These are phyloP conservation scores for Rhimphoctona megacephalus DNA, from an alignment of 2,888 invertebrate species.

Conservation along the genomic window DNA sequence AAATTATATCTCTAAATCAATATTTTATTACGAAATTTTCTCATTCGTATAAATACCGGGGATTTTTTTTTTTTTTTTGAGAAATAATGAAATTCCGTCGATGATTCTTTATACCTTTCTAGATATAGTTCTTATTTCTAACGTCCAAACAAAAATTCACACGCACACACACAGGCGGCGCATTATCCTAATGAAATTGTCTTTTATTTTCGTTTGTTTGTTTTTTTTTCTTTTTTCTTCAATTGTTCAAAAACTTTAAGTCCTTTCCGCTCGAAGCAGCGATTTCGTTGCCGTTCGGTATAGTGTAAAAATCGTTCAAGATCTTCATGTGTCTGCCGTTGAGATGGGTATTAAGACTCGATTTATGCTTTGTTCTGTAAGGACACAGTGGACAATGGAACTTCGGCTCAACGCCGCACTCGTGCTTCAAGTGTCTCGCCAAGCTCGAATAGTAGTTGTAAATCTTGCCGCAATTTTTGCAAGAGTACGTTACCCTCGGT, in stretches of 20 bases:
- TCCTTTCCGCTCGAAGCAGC: constrained; percentile 53
- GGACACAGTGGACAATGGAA: constrained; percentile 85
- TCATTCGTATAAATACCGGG: constrained; percentile 24
- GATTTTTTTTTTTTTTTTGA: constrained; percentile 14
- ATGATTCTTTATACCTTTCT: not conserved
- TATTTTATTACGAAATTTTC: constrained; percentile 60
- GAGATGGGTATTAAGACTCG: constrained; percentile 82
- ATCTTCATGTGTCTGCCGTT: constrained; percentile 82
- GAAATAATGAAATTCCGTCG: not conserved
- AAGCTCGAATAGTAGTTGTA: constrained; percentile 84
- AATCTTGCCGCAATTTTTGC: constrained; percentile 85
- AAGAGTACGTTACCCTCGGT: constrained; percentile 79
- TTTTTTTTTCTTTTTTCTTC: constrained; percentile 16
- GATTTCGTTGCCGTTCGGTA: constrained; percentile 74
- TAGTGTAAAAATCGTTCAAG: constrained; percentile 75
- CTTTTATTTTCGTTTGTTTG: not conserved
- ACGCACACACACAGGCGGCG: constrained; percentile 23
- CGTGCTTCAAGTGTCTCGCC: constrained; percentile 85
- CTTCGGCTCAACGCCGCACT: constrained; percentile 86
- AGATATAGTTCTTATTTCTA: not conserved
- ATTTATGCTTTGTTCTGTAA: constrained; percentile 82
- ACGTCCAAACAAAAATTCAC: constrained; percentile 5
- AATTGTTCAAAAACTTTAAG: constrained; percentile 52
- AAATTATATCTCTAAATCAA: constrained; percentile 49
- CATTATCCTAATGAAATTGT: not conserved